Conservation (phyloP, 2,888 invertebrate genomes). For the Tachina lurida region DNA sequence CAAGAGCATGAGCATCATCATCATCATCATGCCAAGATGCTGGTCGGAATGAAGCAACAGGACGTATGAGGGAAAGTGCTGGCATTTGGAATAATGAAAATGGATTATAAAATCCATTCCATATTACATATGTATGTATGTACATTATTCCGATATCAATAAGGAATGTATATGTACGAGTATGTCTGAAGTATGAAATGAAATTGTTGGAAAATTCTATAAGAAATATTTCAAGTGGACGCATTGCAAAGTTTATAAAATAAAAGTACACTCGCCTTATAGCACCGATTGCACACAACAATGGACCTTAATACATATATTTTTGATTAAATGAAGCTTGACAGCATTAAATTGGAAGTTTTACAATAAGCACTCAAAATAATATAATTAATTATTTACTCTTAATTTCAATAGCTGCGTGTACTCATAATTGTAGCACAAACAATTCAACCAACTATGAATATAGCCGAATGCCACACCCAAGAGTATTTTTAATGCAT, state of each 20-base stretch:
- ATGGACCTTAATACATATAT: too few relatives aligned
- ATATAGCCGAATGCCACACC: too few relatives aligned
- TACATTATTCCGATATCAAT: constrained; percentile 56
- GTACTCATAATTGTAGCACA: too few relatives aligned
- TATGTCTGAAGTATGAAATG: constrained; percentile 59
- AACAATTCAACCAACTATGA: too few relatives aligned
- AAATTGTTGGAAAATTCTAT: constrained; percentile 51
- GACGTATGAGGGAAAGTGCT: neutral
- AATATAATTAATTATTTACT: too few relatives aligned
- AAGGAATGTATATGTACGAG: constrained; percentile 57
- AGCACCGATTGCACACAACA: too few relatives aligned
- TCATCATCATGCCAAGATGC: too few relatives aligned
- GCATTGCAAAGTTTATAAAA: constrained; percentile 18
- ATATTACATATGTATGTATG: constrained; percentile 22
- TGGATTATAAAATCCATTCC: constrained; percentile 54
- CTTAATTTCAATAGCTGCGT: too few relatives aligned
- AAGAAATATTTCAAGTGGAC: constrained; percentile 18
- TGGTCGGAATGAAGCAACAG: neutral
- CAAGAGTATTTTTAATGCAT: too few relatives aligned
- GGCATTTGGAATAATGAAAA: constrained; percentile 54
- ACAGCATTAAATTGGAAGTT: too few relatives aligned
- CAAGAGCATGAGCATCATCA: constrained; percentile 21
- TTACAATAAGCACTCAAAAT: too few relatives aligned
- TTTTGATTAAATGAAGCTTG: too few relatives aligned
- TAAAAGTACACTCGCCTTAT: neutral